Percentiles rank a stretch among this genome's conserved stretches.
Evolutionary conservation across 2,888 invertebrate genomes (phyloP).

Genomic region (Apamea anceps): DNA sequence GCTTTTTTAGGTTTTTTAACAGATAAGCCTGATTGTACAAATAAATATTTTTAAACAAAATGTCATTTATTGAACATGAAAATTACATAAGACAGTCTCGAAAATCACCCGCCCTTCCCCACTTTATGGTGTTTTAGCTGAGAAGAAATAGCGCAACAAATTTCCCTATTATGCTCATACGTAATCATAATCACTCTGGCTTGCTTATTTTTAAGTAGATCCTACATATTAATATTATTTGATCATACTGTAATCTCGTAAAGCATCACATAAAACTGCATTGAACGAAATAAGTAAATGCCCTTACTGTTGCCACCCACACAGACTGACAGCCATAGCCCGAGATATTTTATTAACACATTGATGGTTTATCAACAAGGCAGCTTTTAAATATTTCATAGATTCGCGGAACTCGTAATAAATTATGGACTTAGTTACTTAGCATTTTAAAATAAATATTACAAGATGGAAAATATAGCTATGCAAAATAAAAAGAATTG

Average conservation of each 20-base stretch:
- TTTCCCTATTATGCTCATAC: not conserved
- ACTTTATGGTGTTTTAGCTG: not conserved
- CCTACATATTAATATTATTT: not conserved
- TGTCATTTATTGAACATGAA: not conserved
- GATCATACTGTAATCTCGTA: not conserved
- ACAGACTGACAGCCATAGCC: not conserved
- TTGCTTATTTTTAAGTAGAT: not conserved
- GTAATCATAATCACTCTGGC: not conserved
- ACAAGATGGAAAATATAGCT: not conserved
- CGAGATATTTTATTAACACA: not conserved
- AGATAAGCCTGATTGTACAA: not conserved
- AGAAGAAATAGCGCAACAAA: not conserved
- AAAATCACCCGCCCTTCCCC: not conserved
- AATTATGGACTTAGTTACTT: slow-evolving; percentile 3
- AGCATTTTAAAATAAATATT: slow-evolving; percentile 20
- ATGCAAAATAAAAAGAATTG: not conserved
- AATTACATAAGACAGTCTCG: not conserved
- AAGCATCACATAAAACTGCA: too few species aligned
- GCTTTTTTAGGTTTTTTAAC: not conserved
- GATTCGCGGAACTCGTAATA: slow-evolving; percentile 15
- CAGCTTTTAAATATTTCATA: slow-evolving; percentile 18
- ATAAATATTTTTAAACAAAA: not conserved
- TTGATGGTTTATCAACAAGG: slow-evolving; percentile 1
- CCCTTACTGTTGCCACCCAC: not conserved
- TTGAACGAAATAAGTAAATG: not conserved